Evolutionary conservation across 2,113 vertebrate species (phyloP), one percentile per base, ranked within the genome.

Genomic region (Bubalus kerabau): DNA sequence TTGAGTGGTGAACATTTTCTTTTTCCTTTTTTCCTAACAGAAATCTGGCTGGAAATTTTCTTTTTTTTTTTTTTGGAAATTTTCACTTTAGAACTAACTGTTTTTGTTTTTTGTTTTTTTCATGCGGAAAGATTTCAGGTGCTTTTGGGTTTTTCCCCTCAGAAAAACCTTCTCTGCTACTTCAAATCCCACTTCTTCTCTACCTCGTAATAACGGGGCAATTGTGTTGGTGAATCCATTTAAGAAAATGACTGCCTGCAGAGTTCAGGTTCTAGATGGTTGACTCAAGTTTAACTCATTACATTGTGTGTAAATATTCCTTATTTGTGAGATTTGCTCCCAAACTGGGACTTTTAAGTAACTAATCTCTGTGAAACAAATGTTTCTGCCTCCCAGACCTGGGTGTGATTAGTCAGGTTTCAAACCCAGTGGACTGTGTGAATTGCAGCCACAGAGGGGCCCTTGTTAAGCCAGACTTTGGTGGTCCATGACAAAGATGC

Each of bases 21-120:
- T 56, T 64, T 48, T 43, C 19, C 26, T 64, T 67, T 74, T 87
- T 95, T 92, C 40, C 71, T 81, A 15, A 43, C 56, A 30, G 40
- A 60, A 92, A 52, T 62, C 64, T 87, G 67, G 17, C 40, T 74
- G 57, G 76, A 60, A 80, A 54, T 50, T 97, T 87, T 92, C 76
- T 96, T 90, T 92, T 32, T 74, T n/a, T 24, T 96, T 90, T 36
- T 64, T n/a, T 48, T 48, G 48, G 48, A 12, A 12, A 48, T 48
- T 97, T 87, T 92, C 59, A 82, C 19, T 26, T 50, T 24, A 59
- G 30, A 36, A 32, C 6, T 32, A 17, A 28, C 28, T 43, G 40
- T 13, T 94, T 96, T 90, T 56, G 30, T 14, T 94, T 96, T 94
- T 32, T 76, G 30, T 16, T 95, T 96, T 90, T 40, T 64, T n/a